Conservation (phyloP, 1,140 invertebrate genomes). For the Cardiocondyla obscurior region DNA sequence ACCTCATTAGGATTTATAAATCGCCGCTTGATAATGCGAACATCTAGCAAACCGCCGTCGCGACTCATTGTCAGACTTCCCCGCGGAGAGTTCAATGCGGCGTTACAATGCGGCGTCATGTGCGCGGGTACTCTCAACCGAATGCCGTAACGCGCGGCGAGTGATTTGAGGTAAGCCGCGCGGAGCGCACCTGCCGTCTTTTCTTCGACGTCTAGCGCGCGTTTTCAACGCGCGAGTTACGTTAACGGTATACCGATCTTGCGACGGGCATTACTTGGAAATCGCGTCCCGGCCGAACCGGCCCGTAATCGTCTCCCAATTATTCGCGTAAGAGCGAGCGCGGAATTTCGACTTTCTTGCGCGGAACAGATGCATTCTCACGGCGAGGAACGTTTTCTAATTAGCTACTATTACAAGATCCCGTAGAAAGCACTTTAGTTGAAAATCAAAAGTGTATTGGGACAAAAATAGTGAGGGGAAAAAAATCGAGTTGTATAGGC, state of each 20-base stretch:
- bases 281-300: conserved; percentile 21
- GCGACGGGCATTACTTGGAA: conserved; percentile 53
- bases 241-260: conserved; percentile 63
- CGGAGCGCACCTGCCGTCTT: conserved; percentile 43
- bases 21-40: conserved; percentile 2
- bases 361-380: neutral
- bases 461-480: neutral
- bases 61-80: neutral
- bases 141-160: conserved; percentile 30
- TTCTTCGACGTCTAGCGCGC: conserved; percentile 35
- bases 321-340: conserved; percentile 56
- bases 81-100: conserved; percentile 37
- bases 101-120: conserved; percentile 42
- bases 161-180: conserved; percentile 44
- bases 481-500: too few relatives aligned
- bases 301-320: conserved; percentile 44
- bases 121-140: conserved; percentile 20
- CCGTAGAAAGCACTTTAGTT: neutral
- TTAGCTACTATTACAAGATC: neutral
- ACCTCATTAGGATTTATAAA: conserved; percentile 44
- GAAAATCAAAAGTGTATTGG: neutral
- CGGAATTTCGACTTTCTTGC: conserved; percentile 53
- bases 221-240: conserved; percentile 36
- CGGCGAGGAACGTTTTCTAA: neutral
- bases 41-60: neutral